Evolutionary conservation across 2,888 invertebrate species (phyloP), one percentile per base, ranked within the genome.

Genomic region (Spisula solida): DNA sequence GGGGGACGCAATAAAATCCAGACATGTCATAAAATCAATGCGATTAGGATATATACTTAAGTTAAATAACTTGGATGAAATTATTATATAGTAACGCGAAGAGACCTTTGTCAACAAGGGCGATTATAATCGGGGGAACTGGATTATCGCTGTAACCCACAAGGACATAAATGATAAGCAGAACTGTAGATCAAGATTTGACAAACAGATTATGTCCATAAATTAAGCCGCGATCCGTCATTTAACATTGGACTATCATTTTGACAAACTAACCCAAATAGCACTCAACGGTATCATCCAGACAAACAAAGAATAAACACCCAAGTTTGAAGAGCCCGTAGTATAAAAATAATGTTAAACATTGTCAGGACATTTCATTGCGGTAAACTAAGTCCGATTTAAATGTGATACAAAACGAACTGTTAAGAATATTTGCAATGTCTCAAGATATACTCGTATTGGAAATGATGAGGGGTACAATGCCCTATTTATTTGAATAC

Each of bases 1-100:
- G 34, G 41, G 41, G 34, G 82, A 51, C 16, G 55, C 55, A 84
- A 48, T 78, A 84, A 78, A 75, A 51, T 51, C 29, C 25, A 51
- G 78, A 84, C 47, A 84, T 84, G 84, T 84, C 84, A 78, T 84
- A 78, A 84, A 84, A 51, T 14, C 75, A 20, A 48, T 31, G 47
- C 18, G 84, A 78, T 84, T 84, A 51, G 29, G 16, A 41, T 41
- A 41, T 47, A 84, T 29, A 75, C 66, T 80, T 80, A 51, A 80
- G 48, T 31, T 18, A 8, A 34, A 80, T 47, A 51, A 80, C 80
- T 31, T 18, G n/a, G 31, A 80, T 47, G 80, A 25, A 48, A 80
- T 51, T 34, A 47, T 0, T 34, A 47, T 14, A 51, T 41, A 41
- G 2, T 20, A 47, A n/a, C 25, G n/a, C 47, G 47, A 80, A 80